A percentile compares a stretch with the other conserved stretches of the same genome.
Conservation (phyloP, 2,113 vertebrate species). For the Paradisaea rubra region DNA sequence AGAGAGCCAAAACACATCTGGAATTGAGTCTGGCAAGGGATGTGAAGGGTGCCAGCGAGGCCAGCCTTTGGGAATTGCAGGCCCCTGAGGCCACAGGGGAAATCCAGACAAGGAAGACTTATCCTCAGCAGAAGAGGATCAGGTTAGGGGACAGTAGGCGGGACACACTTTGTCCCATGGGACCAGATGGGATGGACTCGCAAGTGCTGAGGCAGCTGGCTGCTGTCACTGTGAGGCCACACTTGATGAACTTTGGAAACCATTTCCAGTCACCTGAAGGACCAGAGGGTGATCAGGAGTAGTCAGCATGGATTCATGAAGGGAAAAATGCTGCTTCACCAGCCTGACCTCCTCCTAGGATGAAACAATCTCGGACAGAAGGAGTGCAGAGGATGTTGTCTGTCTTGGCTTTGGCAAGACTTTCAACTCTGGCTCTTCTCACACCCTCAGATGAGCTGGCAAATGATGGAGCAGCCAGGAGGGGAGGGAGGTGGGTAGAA, state of each 20-base stretch:
- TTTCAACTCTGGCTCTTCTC: not conserved
- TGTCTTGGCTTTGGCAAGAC: not conserved
- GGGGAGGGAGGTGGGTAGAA: not conserved
- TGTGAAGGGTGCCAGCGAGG: not conserved
- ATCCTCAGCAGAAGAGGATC: not conserved
- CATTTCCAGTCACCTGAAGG: not conserved
- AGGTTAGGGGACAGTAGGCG: not conserved
- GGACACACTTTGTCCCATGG: not conserved
- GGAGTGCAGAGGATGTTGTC: not conserved
- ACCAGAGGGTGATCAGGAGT: not conserved
- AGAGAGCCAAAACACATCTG: not conserved
- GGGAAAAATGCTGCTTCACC: not conserved
- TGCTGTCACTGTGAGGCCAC: not conserved
- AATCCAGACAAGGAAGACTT: not conserved
- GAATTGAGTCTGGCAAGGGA: not conserved
- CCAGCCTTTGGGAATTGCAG: not conserved
- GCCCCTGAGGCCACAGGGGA: not conserved
- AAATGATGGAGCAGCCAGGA: not conserved
- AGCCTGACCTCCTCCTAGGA: not conserved
- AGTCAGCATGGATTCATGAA: not conserved
- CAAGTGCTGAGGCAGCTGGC: fast-evolving
- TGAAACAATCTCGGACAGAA: not conserved
- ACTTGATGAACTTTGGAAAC: not conserved
- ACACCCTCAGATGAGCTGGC: not conserved
- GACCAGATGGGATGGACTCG: not conserved